Evolutionary conservation across 2,888 invertebrate species (phyloP).

Genomic region (Xylota sylvarum): DNA sequence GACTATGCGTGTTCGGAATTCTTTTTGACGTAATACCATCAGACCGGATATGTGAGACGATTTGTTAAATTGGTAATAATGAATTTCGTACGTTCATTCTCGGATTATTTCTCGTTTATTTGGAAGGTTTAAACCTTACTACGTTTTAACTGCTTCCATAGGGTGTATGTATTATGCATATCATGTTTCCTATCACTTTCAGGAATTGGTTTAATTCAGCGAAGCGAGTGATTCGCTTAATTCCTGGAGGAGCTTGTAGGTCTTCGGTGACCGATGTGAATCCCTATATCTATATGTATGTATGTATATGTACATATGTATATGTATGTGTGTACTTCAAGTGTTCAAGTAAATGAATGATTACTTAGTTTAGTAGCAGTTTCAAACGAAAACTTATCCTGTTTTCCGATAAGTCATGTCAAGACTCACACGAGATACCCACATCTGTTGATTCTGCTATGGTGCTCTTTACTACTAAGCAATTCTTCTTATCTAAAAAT

Average conservation of each 20-base stretch:
- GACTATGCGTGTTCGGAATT: conserved; percentile 12
- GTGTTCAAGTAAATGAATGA: neutral
- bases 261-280: neutral
- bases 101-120: neutral
- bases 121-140: neutral
- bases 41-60: neutral
- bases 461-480: no score
- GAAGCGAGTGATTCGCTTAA: neutral
- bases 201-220: neutral
- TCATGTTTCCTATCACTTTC: neutral
- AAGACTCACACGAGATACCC: no score
- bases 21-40: conserved; percentile 5
- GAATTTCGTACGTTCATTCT: neutral
- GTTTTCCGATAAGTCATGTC: no score
- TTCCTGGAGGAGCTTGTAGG: neutral
- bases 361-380: neutral
- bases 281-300: neutral
- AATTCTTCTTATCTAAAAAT: no score
- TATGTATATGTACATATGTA: no score
- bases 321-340: no score
- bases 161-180: no score
- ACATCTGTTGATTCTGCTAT: no score
- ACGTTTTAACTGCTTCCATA: neutral
- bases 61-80: conserved; percentile 10
- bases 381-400: neutral